A percentile compares a stretch with the other conserved stretches of the same genome.
Conservation (phyloP, 1,140 invertebrate genomes). For the Drosophila novamexicana region DNA sequence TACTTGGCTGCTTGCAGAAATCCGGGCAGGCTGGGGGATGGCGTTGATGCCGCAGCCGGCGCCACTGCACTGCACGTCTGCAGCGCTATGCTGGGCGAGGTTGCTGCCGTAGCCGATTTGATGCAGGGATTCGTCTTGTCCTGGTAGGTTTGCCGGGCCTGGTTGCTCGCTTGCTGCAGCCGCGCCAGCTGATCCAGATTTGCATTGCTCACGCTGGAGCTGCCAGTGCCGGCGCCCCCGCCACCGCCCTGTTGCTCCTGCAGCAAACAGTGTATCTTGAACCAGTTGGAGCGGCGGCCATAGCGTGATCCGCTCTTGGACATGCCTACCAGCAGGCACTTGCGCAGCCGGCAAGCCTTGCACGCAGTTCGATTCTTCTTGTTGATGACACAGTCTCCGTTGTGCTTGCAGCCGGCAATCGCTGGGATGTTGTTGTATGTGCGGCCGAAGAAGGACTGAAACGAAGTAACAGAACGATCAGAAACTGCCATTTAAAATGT, state of each 20-base stretch:
- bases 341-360: conserved; percentile 96
- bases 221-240: conserved; percentile 35
- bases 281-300: conserved; percentile 96
- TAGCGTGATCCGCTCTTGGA: conserved; percentile 97
- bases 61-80: conserved; percentile 3
- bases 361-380: conserved; percentile 98
- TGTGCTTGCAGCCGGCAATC: conserved; percentile 97
- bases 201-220: conserved; percentile 40
- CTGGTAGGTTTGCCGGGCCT: conserved; percentile 80
- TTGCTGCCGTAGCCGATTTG: conserved; percentile 68
- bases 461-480: conserved; percentile 42
- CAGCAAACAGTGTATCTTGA: conserved; percentile 95
- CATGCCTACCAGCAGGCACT: conserved; percentile 98
- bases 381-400: conserved; percentile 96
- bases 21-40: conserved; percentile 41
- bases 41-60: conserved; percentile 23
- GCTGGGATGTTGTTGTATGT: conserved; percentile 97
- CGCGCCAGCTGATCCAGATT: conserved; percentile 82
- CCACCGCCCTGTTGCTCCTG: conserved; percentile 87
- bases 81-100: conserved; percentile 43
- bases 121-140: conserved; percentile 84
- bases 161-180: conserved; percentile 74
- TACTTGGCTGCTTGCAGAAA: conserved; percentile 70
- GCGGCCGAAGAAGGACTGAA: conserved; percentile 98
- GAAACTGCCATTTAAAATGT: too few relatives aligned